Base-by-base conservation (phyloP, 2,888 invertebrate species). In the Crematogaster levior region DNA sequence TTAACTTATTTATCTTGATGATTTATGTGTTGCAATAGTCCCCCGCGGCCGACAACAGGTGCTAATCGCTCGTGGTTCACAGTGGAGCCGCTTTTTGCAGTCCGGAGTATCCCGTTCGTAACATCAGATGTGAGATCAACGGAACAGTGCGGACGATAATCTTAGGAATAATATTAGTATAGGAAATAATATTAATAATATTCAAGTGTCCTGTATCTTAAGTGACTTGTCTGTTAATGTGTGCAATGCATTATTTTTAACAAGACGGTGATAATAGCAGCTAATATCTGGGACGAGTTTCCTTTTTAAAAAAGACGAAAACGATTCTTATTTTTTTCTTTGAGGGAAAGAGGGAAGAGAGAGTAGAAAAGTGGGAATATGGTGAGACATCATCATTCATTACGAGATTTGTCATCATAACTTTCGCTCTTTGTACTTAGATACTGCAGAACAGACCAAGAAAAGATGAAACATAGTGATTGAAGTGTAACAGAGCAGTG, bases 1-100 rank as follows among this genome's bases (percentile, higher is more conserved):
- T 46, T 48, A 53, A 60, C 34, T 60, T 81, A 27, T 81, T 81
- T 74, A 77, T 48, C 51, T 81, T 81, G 37, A 24, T 79, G 68
- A 72, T 79, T 79, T 60, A 81, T 21, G 18, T 73, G 30, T 75
- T 53, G 9, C 12, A 66, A 75, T 37, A 75, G 66, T 7, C n/a
- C n/a, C 48, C 24, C 30, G 46, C 30, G 12, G 7, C 48, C n/a
- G 34, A 51, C 21, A 30, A 15, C 30, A 10, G 15, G 15, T 74
- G 21, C 21, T 73, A 73, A 73, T 61, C 30, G 30, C 12, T 60
- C 15, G 46, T 21, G 15, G 10, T n/a, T n/a, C 15, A 7, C 15
- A 7, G n/a, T 10, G 37, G 5, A 53, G 51, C 43, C 15, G n/a
- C 30, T 68, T 34, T 15, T 60, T 43, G 9, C 9, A 58, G 27